Evolutionary conservation across 2,797 vertebrate species (phyloP), one percentile per base, ranked within the genome.

Genomic region (Enoplosus armatus): DNA sequence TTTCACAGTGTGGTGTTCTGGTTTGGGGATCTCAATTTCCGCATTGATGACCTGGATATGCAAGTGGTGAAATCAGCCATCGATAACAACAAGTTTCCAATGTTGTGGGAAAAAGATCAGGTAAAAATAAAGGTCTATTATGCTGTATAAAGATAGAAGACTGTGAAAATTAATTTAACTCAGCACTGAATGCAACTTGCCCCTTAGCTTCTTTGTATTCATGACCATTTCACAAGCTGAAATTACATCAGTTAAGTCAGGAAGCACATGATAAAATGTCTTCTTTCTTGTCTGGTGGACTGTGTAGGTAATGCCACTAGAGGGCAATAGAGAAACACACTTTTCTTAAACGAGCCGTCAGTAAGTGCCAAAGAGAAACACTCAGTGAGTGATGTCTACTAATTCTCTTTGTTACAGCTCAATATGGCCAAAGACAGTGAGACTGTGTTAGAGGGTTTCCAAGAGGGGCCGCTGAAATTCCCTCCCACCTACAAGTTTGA

Each of bases 1-100:
- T 71, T 85, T 80, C 80, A 48, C 88, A 99, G 98, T 89, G 93
- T 99, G 0, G 96, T 99, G 62, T 99, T 99, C 94, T 99, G 98
- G 98, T 98, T 99, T 58, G 98, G 98, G 33, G 98, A 99, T 89
- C 95, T 99, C 71, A 99, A 99, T 92, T 99, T 99, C 86, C 98
- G 98, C 50, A 99, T 99, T 0, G 96, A 98, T 69, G 97, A 97
- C 82, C 93, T 98, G 3, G 98, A 99, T 22, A 96, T 97, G 81
- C 97, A 97, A 77, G 97, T 96, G 59, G 97, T 99, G 67, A 99
- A 99, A 90, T 95, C 95, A 0, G 96, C 98, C 82, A 98, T 99
- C 0, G 97, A 98, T 79, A 97, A 92, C 88, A 97, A 96, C 91
- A 98, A 97, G 79, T 92, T 97, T 22, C 81, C 94, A 69, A 73